Conservation (phyloP, 2,888 invertebrate genomes). For the Drosophila gaucha region DNA sequence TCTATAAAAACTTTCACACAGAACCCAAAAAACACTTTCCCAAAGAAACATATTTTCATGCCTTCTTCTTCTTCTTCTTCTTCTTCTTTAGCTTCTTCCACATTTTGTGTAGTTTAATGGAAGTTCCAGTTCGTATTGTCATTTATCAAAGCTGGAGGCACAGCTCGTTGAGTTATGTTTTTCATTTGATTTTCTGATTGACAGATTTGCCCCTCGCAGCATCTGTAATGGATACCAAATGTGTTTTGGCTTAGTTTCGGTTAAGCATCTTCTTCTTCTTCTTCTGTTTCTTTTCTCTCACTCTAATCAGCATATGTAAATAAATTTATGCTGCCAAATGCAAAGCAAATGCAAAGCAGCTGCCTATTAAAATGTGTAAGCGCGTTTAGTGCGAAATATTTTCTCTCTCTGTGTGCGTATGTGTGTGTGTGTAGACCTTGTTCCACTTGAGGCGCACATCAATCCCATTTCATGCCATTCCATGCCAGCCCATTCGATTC, state of each 20-base stretch:
- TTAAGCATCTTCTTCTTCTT: conserved; percentile 1
- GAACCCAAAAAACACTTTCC: conserved; percentile 64
- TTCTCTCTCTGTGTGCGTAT: not conserved
- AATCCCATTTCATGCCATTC: conserved; percentile 12
- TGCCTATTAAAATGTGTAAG: conserved; percentile 48
- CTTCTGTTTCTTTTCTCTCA: not conserved
- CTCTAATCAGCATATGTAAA: conserved; percentile 51
- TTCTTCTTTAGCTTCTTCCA: not conserved
- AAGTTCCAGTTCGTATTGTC: conserved; percentile 54
- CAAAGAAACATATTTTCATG: conserved; percentile 23
- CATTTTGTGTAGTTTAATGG: conserved; percentile 25
- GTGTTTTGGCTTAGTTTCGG: conserved; percentile 23
- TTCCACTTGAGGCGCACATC: conserved; percentile 45
- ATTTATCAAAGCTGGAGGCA: conserved; percentile 58
- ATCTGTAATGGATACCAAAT: conserved; percentile 65
- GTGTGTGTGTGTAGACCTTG: conserved; percentile 54
- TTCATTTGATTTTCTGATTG: conserved; percentile 68
- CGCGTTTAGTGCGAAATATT: conserved; percentile 41
- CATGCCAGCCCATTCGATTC: conserved; percentile 5
- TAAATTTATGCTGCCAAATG: conserved; percentile 38
- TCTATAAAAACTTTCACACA: conserved; percentile 53
- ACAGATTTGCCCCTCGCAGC: conserved; percentile 40
- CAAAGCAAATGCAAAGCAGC: conserved; percentile 51
- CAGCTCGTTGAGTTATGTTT: conserved; percentile 61
- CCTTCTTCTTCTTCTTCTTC: not conserved